Evolutionary conservation across 2,113 vertebrate genomes (phyloP).

Genomic region (Zapornia atra): DNA sequence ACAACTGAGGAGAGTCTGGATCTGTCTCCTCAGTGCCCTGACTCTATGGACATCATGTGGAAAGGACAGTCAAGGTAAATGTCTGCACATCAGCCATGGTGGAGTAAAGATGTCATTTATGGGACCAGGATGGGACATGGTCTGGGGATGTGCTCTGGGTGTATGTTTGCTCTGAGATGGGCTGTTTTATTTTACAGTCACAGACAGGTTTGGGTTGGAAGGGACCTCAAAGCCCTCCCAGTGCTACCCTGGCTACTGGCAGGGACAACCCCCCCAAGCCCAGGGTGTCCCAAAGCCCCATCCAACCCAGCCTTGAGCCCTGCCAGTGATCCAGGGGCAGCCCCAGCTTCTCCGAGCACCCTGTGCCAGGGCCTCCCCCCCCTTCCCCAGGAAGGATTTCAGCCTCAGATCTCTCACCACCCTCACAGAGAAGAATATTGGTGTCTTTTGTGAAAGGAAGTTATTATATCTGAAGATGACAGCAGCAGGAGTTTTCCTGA

Average conservation of each 20-base stretch:
- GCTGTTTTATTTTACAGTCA: too few species aligned
- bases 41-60: neutral
- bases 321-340: too few species aligned
- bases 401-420: too few species aligned
- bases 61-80: neutral
- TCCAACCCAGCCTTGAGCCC: too few species aligned
- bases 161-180: neutral
- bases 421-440: neutral
- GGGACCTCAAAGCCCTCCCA: too few species aligned
- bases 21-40: neutral
- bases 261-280: too few species aligned
- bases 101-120: neutral
- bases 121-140: fast-evolving
- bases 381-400: too few species aligned
- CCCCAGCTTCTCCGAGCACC: too few species aligned
- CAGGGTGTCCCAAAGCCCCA: too few species aligned
- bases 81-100: neutral
- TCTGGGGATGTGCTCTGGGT: neutral
- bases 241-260: too few species aligned
- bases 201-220: too few species aligned
- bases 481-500: neutral
- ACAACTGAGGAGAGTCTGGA: fast-evolving
- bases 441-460: neutral
- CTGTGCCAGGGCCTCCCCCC: too few species aligned
- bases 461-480: neutral